These are phyloP conservation scores for Desmodus rotundus DNA, from an alignment of 2,113 vertebrate species.

Conservation along the genomic window DNA sequence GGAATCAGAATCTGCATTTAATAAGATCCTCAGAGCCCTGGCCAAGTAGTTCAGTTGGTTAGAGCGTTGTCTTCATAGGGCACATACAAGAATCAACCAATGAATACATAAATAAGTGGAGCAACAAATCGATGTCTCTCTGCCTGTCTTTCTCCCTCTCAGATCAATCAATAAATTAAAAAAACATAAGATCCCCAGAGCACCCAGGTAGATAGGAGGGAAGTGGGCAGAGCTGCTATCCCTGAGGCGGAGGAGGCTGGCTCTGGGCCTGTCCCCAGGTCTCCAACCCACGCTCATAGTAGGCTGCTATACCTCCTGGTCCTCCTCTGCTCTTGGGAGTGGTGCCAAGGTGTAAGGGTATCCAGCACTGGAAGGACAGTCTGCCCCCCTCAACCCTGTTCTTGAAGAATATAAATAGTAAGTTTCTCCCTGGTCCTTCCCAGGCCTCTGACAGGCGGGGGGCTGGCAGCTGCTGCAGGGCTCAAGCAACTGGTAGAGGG, in stretches of 20 bases:
- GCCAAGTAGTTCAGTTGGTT: too few relatives aligned
- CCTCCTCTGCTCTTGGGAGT: neutral
- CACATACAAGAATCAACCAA: too few relatives aligned
- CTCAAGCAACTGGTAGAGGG: neutral
- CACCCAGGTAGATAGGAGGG: neutral
- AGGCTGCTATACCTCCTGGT: neutral
- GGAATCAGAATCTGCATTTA: constrained; percentile 28
- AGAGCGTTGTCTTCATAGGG: too few relatives aligned
- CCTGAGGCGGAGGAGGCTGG: neutral
- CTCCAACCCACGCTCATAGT: neutral
- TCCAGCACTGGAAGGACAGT: neutral
- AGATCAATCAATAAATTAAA: too few relatives aligned
- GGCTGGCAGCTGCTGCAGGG: neutral
- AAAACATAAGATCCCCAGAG: neutral
- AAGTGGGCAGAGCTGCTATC: neutral
- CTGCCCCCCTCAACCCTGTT: neutral
- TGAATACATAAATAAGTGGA: too few relatives aligned
- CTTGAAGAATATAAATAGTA: neutral
- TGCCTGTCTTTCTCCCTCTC: too few relatives aligned
- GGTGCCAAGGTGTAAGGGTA: neutral
- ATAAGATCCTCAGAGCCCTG: neutral
- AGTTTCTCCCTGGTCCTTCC: neutral
- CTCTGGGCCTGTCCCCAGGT: neutral
- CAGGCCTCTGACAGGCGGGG: neutral
- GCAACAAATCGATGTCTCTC: too few relatives aligned